Conservation (phyloP, 2,797 vertebrate genomes). For the Mus spretus region DNA sequence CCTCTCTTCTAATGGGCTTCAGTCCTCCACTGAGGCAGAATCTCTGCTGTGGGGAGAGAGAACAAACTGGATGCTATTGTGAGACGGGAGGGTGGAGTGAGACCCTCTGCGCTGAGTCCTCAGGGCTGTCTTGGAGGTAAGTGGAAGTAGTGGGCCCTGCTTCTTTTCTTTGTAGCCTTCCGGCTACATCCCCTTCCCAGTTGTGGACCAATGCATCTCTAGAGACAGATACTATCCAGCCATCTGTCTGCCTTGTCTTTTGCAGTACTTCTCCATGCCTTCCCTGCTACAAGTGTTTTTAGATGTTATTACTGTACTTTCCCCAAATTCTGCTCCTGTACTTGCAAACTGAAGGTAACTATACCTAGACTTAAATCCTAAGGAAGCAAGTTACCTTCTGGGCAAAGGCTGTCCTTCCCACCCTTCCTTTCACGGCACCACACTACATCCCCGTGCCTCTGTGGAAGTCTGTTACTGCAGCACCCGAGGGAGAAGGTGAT, state of each 20-base stretch:
- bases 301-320: slow-evolving; percentile 51
- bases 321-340: slow-evolving; percentile 41
- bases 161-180: slow-evolving; percentile 46
- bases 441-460: slow-evolving; percentile 46
- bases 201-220: slow-evolving; percentile 78
- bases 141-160: slow-evolving; percentile 59
- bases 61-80: slow-evolving; percentile 60
- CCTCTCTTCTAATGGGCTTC: slow-evolving; percentile 29
- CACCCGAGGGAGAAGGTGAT: slow-evolving; percentile 58
- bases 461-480: background rate
- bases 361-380: slow-evolving; percentile 63
- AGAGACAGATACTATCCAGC: slow-evolving; percentile 58
- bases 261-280: slow-evolving; percentile 37
- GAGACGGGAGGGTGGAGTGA: slow-evolving; percentile 19
- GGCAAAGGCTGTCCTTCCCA: slow-evolving; percentile 33
- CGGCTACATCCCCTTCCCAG: background rate
- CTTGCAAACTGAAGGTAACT: slow-evolving; percentile 61
- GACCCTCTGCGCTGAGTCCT: slow-evolving; percentile 56
- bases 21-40: background rate
- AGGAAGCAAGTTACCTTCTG: slow-evolving; percentile 59
- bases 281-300: slow-evolving; percentile 64
- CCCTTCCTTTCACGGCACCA: background rate
- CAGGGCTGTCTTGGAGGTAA: slow-evolving; percentile 52
- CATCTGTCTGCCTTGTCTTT: slow-evolving; percentile 24
- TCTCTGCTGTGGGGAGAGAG: background rate